Evolutionary conservation across 2,113 vertebrate genomes (phyloP), one percentile per base, ranked within the genome.

Genomic region (Melanotaenia duboulayi): DNA sequence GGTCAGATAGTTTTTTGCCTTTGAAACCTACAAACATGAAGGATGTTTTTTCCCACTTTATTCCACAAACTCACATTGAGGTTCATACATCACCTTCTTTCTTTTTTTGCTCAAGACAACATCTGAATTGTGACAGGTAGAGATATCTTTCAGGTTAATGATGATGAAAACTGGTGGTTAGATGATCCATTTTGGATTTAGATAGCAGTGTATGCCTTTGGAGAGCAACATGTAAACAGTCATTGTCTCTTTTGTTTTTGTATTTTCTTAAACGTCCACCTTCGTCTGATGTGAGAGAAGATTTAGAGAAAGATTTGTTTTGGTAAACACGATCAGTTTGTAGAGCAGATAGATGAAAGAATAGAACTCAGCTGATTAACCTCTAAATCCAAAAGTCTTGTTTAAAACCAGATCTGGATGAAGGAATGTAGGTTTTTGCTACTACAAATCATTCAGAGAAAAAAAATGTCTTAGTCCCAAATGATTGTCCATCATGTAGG

Each of bases 351-450:
- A 37, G 11, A 24, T 14, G 22, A 39, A 51, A 16, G 2, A 24
- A 40, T 40, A 65, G 20, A 20, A 66, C 20, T 76, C 40, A 40
- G 20, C 20, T n/a, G 23, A 80, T 75, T 70, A 78, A 80, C 61
- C 52, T 50, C 39, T 2, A 55, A 63, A 81, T 71, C 20, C 35
- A 62, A 76, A 71, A 32, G 14, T 66, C 72, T 81, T 5, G 4
- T 72, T 64, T 57, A 37, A 63, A 64, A 23, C 55, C 5, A 80
- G 65, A 50, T 62, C 70, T 78, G 78, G 71, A 85, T 89, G 86
- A 83, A 90, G 76, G 79, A 89, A 80, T 74, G 74, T 87, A 82
- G 81, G 40, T 80, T 73, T 79, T 63, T 64, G 40, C 40, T 16
- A 4, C 52, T 78, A 54, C 40, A 71, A 71, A 77, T 78, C 71